A percentile compares a stretch with the other conserved stretches of the same genome.
phyloP scores from a whole-genome alignment of 2,888 invertebrate species.

The Polymixis flavicincta region DNA sequence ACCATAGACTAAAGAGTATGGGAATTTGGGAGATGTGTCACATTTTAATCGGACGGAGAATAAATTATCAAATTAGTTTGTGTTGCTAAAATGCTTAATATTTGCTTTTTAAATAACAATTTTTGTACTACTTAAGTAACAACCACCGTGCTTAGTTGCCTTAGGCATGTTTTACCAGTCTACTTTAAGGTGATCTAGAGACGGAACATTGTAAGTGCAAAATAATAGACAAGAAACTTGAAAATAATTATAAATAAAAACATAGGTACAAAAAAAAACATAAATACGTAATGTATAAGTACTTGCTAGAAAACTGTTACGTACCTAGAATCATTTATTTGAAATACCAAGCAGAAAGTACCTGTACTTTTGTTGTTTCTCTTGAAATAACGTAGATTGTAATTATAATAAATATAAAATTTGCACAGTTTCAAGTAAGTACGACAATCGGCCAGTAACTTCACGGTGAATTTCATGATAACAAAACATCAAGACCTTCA shows the following conservation, averaged over 20 bases:
- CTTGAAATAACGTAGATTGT: neutral
- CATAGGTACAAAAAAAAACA: neutral
- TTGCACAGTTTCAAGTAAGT: too few relatives aligned
- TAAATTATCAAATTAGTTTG: neutral
- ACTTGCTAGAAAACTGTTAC: neutral
- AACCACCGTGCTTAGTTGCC: neutral
- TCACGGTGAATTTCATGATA: neutral
- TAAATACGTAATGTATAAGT: neutral
- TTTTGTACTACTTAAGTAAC: neutral
- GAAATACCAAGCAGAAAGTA: neutral
- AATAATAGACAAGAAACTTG: neutral
- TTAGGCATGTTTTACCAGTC: neutral
- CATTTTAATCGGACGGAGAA: neutral
- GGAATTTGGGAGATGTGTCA: slow-evolving; percentile 7
- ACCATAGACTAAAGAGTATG: slow-evolving; percentile 35
- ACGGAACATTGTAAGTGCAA: neutral
- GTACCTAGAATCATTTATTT: neutral
- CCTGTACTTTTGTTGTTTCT: neutral
- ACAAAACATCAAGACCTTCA: neutral
- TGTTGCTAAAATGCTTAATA: too few relatives aligned
- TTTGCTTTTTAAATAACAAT: neutral
- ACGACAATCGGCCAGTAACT: neutral
- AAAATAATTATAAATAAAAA: neutral
- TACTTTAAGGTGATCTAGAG: neutral
- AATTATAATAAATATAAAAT: neutral